Evolutionary conservation across 2,888 invertebrate genomes (phyloP), one percentile per base, ranked within the genome.

Genomic region (Andrena flavipes): DNA sequence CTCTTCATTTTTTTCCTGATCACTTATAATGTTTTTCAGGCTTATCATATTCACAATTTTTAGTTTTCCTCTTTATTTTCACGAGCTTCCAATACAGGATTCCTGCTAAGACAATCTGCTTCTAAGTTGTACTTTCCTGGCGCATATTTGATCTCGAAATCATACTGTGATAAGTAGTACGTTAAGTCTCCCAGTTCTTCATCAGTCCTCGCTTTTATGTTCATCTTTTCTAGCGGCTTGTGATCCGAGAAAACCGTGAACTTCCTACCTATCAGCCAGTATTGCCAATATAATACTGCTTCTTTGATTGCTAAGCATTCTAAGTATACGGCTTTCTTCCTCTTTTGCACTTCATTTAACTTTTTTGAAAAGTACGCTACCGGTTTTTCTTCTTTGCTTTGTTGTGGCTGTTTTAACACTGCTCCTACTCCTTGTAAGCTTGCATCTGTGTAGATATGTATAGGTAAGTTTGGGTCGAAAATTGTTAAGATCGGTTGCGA

Each of bases 371-470:
- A n/a, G n/a, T n/a, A n/a, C n/a, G n/a, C n/a, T n/a, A n/a, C n/a
- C n/a, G n/a, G n/a, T n/a, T n/a, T n/a, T n/a, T n/a, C n/a, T n/a
- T n/a, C n/a, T n/a, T n/a, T n/a, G n/a, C n/a, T n/a, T n/a, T n/a
- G n/a, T n/a, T n/a, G n/a, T n/a, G n/a, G n/a, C n/a, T n/a, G n/a
- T n/a, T n/a, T n/a, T n/a, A n/a, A n/a, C n/a, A n/a, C n/a, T n/a
- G n/a, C n/a, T 20, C 35, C 35, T n/a, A 62, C n/a, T 7, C 62
- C 62, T 20, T n/a, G 7, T 33, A 35, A 33, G 13, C n/a, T n/a
- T 62, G 62, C 62, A 62, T 62, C 62, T 35, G 62, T 62, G 35
- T 35, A 62, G 33, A 20, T 62, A 16, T 16, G n/a, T 30, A n/a
- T 16, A 20, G 16, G 5, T 20, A 33, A 35, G 5, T 16, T n/a